Evolutionary conservation across 2,113 vertebrate species (phyloP).

Genomic region (Psephotus haematonotus): DNA sequence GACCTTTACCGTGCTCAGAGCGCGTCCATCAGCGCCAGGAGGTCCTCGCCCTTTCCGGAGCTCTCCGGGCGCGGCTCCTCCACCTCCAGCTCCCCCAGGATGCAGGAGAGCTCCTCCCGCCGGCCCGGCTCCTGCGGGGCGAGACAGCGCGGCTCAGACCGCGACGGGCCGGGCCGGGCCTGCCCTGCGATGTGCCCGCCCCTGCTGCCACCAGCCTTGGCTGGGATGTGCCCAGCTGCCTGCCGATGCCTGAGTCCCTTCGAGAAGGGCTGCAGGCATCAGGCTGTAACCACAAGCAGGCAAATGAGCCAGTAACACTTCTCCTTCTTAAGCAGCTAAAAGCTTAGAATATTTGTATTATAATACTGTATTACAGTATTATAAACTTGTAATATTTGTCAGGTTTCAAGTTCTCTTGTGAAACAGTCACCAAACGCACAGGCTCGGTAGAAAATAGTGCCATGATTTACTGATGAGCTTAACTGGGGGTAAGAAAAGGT

Average conservation of each 20-base stretch:
- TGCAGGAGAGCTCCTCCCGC: conserved; percentile 85
- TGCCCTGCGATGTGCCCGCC: background rate
- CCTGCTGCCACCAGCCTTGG: background rate
- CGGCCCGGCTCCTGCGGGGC: conserved; percentile 82
- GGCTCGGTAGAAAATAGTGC: background rate
- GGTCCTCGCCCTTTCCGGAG: conserved; percentile 87
- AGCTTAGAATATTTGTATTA: background rate
- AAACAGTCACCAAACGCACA: background rate
- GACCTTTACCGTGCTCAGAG: conserved; percentile 72
- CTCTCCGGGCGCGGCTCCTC: conserved; percentile 66
- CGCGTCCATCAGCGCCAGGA: conserved; percentile 94
- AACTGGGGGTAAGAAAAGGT: background rate
- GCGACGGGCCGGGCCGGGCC: background rate
- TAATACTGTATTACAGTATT: background rate
- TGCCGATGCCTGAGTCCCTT: background rate
- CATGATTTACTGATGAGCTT: too few species aligned
- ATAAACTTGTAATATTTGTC: background rate
- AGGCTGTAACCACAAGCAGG: background rate
- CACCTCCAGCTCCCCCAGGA: conserved; percentile 89
- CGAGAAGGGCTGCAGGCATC: background rate
- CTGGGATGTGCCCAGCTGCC: background rate
- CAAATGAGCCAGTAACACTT: fast-evolving
- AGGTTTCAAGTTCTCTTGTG: background rate
- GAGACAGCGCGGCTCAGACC: background rate
- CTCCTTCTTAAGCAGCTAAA: background rate